Evolutionary conservation across 1,140 invertebrate genomes (phyloP).

Genomic region (Drosophila ananassae): DNA sequence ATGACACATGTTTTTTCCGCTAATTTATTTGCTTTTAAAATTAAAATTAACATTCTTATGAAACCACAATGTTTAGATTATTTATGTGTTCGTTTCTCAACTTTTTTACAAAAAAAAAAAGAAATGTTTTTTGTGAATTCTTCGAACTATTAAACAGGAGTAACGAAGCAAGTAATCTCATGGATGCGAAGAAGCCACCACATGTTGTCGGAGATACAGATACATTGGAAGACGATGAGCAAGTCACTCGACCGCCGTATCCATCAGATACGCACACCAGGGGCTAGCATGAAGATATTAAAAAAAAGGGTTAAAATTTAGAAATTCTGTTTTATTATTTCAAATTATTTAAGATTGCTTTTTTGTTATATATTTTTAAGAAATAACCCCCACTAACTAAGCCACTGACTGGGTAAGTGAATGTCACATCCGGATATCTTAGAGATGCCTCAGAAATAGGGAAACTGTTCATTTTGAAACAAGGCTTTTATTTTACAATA

Average conservation of each 20-base stretch:
- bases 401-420: neutral
- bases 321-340: neutral
- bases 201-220: constrained; percentile 29
- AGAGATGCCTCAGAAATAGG: neutral
- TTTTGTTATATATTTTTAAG: neutral
- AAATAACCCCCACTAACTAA: neutral
- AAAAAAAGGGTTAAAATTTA: neutral
- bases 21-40: neutral
- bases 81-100: neutral
- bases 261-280: constrained; percentile 23
- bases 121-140: constrained; percentile 8
- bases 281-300: neutral
- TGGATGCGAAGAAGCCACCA: constrained; percentile 10
- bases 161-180: constrained; percentile 21
- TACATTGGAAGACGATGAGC: constrained; percentile 20
- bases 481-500: too few relatives aligned
- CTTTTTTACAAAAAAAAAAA: neutral
- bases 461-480: neutral
- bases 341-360: neutral
- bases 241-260: constrained; percentile 6
- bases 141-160: constrained; percentile 27
- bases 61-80: neutral
- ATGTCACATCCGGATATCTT: neutral
- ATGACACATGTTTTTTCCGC: neutral
- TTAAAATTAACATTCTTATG: neutral